Base-by-base conservation (phyloP, 2,888 invertebrate species). In the Luperina testacea region DNA sequence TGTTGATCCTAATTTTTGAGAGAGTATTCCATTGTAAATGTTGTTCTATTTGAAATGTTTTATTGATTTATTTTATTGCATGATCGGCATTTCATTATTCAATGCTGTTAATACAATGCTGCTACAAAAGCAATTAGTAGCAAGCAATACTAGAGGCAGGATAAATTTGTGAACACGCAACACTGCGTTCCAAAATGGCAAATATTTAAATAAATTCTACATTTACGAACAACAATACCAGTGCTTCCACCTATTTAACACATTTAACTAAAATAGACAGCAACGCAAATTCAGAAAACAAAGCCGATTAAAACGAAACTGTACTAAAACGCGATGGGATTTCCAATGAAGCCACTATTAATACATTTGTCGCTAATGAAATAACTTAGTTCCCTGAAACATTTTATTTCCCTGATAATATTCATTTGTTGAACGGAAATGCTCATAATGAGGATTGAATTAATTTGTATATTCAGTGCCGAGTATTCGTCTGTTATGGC, bases 401-500 rank as follows among this genome's bases (percentile, higher is more conserved):
- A 83, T 86, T 86, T 88, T 86, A 82, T 88, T 82, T 87, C 82
- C 59, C 77, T 78, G 80, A 87, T 87, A 84, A 90, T 90, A 88
- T 84, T 76, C 80, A 85, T 90, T 87, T 84, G 82, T 85, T 83
- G 73, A 86, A 86, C 83, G 75, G 76, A 85, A 77, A 83, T 83
- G 81, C 75, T 75, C 79, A 42, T 84, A 91, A 90, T 90, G 89
- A 87, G 82, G 79, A 68, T 77, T 68, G 77, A 90, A 90, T 92
- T 90, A 90, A 91, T 91, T 90, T 81, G 73, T 71, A 75, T n/a
- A 77, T 74, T 72, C 53, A 69, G 64, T 65, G 53, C 24, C 38
- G 57, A 79, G 74, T 48, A 72, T 65, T 74, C n/a, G 53, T 74
- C 71, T 57, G 81, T 51, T 77, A 64, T 70, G 27, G 27, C 9